These are phyloP conservation scores for Manduca sexta DNA, from an alignment of 1,140 invertebrate genomes.

Conservation along the genomic window DNA sequence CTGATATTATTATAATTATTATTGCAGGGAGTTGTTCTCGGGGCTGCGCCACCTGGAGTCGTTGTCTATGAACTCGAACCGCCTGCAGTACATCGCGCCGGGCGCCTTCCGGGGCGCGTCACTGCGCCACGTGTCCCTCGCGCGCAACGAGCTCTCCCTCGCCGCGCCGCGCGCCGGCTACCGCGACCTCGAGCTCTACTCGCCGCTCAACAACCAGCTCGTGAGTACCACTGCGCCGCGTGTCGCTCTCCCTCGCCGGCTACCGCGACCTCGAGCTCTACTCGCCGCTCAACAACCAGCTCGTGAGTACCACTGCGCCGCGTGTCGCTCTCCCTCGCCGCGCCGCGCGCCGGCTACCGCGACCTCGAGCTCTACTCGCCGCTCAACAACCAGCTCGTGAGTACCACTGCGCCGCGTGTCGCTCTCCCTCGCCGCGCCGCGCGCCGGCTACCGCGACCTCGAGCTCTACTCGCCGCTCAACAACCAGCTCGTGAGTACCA, in stretches of 20 bases:
- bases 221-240: not conserved
- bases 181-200: constrained; percentile 1
- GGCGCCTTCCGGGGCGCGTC: constrained; percentile 13
- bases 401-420: too few species aligned
- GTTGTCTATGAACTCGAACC: constrained; percentile 29
- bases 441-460: too few species aligned
- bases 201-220: not conserved
- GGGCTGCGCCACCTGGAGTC: constrained; percentile 16
- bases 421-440: too few species aligned
- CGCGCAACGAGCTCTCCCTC: not conserved
- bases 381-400: too few species aligned
- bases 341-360: too few species aligned
- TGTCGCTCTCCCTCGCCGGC: not conserved
- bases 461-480: too few species aligned
- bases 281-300: not conserved
- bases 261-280: not conserved
- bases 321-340: too few species aligned
- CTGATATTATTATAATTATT: too few species aligned
- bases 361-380: too few species aligned
- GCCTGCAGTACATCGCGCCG: constrained; percentile 13
- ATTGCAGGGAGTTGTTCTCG: too few species aligned
- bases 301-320: too few species aligned
- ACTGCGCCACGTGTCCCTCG: constrained; percentile 2
- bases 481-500: too few species aligned
- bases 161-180: constrained; percentile 1